Evolutionary conservation across 92 coral and sea anemone genomes (phyloP), one percentile per base, ranked within the genome.

Genomic region (Pocillopora grandis): DNA sequence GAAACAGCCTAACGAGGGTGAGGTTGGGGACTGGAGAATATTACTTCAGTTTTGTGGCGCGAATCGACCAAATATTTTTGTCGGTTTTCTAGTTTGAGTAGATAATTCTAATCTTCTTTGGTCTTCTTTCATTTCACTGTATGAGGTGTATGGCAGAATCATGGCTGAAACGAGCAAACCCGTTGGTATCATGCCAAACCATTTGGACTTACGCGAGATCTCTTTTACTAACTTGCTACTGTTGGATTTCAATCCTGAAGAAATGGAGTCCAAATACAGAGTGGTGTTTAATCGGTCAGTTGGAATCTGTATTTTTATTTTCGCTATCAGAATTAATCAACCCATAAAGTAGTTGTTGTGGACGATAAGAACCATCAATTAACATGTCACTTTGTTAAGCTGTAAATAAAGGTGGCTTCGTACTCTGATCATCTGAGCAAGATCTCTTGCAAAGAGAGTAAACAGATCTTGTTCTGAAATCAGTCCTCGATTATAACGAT

Each of bases 221-320:
- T 88, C 93, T 67, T 97, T 89, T 76, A 97, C 92, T 12, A 97
- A 97, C 81, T 86, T 97, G 83, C 78, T 97, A 87, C 89, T 97
- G 88, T 81, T 97, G 90, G 97, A 92, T n/a, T 97, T 94, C 74
- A 95, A 97, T 68, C 92, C 95, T 20, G 97, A 80, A 75, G 92
- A 95, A n/a, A 90, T 92, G 89, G 98, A 94, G 87, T 88, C 98
- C 36, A 97, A 95, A 69, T 92, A 92, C 85, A 85, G 95, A 85
- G 95, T 94, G 21, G 97, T 95, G 61, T 94, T 97, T 84, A 97
- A 92, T 87, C 95, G 99, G 99, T 97, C 78, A 73, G 89, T n/a
- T 62, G 19, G 31, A 48, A 83, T 35, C 17, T 12, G 48, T 10
- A 13, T 23, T 19, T 8, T 76, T 37, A 1, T 76, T 31, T 42